These are phyloP conservation scores for Apodemia hepburni DNA, from an alignment of 2,888 invertebrate genomes.

Conservation along the genomic window DNA sequence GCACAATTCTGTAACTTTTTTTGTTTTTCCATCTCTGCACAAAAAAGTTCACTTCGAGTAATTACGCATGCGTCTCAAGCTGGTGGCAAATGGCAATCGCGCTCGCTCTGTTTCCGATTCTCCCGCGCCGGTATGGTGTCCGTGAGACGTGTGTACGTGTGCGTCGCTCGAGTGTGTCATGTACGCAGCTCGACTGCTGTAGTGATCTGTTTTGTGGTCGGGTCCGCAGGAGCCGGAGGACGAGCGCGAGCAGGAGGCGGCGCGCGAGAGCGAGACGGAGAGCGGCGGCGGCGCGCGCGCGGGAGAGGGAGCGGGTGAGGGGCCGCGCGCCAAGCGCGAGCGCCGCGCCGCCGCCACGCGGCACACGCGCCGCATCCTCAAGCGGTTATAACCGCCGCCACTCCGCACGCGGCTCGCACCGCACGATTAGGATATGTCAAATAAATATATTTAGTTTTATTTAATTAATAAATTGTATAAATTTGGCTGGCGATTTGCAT, in stretches of 20 bases:
- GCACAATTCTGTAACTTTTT: too few relatives aligned
- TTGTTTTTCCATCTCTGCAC: too few relatives aligned
- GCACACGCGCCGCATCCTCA: slow-evolving; percentile 54
- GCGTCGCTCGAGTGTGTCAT: too few relatives aligned
- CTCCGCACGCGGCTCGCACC: slow-evolving; percentile 14
- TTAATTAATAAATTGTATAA: slow-evolving; percentile 35
- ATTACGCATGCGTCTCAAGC: too few relatives aligned
- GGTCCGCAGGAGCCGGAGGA: slow-evolving; percentile 10
- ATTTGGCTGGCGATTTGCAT: neutral
- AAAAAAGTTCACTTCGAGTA: too few relatives aligned
- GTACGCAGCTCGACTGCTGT: too few relatives aligned
- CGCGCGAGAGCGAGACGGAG: slow-evolving; percentile 15
- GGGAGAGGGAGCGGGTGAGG: slow-evolving; percentile 71
- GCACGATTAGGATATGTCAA: slow-evolving; percentile 27
- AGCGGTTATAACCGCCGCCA: slow-evolving; percentile 47
- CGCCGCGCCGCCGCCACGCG: slow-evolving; percentile 82
- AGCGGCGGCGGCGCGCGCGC: slow-evolving; percentile 16
- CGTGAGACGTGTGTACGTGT: too few relatives aligned
- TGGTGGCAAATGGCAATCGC: too few relatives aligned
- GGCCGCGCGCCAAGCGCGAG: slow-evolving; percentile 91
- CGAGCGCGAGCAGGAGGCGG: slow-evolving; percentile 15
- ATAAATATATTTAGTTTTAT: slow-evolving; percentile 34
- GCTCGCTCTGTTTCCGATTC: too few relatives aligned
- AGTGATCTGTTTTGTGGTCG: too few relatives aligned
- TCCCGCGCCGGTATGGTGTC: too few relatives aligned